Conservation (phyloP, 2,888 invertebrate genomes). For the Dryococelus australis region DNA sequence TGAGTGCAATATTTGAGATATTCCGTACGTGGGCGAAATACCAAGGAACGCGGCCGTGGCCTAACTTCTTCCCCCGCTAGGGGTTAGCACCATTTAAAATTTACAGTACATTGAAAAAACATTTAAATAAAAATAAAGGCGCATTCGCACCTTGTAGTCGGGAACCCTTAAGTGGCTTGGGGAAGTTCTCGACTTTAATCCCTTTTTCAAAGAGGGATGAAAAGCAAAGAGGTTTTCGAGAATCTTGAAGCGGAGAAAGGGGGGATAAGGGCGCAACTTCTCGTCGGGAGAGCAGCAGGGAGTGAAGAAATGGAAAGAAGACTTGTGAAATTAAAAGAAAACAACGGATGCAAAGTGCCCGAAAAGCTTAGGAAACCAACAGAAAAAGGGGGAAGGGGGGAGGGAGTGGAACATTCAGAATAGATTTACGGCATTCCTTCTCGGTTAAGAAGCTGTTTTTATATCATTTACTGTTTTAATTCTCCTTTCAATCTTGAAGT, state of each 20-base stretch:
- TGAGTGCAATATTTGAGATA: constrained; percentile 16
- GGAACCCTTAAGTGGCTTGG: background rate
- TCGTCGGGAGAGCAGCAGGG: background rate
- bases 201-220: constrained; percentile 16
- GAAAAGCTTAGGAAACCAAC: constrained; percentile 3
- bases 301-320: background rate
- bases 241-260: background rate
- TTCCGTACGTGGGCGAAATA: constrained; percentile 11
- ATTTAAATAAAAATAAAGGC: constrained; percentile 3
- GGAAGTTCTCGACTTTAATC: constrained; percentile 16
- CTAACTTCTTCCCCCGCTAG: background rate
- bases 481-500: background rate
- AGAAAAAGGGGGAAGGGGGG: background rate
- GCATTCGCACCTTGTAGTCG: constrained; percentile 16
- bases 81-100: background rate
- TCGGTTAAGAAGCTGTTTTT: background rate
- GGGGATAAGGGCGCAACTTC: background rate
- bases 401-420: background rate
- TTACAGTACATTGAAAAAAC: background rate
- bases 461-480: constrained; percentile 4
- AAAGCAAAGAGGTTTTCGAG: constrained; percentile 11
- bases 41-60: background rate
- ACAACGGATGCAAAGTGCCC: constrained; percentile 10
- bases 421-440: constrained; percentile 4
- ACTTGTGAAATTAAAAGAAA: constrained; percentile 6